Conservation (phyloP, 2,797 vertebrate species). For the Epinephelus coioides region DNA sequence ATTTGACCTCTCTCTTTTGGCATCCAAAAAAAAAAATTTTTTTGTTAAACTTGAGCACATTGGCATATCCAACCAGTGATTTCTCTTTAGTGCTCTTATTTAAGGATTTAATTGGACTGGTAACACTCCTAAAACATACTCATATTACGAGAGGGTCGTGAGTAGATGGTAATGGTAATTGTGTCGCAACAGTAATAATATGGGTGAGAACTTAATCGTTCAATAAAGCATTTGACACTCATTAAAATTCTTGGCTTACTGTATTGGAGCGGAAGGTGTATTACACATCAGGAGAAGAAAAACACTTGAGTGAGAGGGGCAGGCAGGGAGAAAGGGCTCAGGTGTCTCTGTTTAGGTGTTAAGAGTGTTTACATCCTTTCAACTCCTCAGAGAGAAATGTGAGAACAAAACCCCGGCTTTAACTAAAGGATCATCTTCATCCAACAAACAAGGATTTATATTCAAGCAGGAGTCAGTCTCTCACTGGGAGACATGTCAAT, state of each 20-base stretch:
- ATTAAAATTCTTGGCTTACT: slow-evolving; percentile 36
- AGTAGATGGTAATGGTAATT: slow-evolving; percentile 10
- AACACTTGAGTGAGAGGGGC: slow-evolving; percentile 21
- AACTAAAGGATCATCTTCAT: slow-evolving; percentile 25
- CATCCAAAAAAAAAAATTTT: too few species aligned
- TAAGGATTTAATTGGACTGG: background rate
- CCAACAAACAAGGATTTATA: slow-evolving; percentile 45
- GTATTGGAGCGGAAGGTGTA: slow-evolving; percentile 15
- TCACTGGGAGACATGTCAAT: slow-evolving; percentile 42
- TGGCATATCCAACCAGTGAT: background rate
- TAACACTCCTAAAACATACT: slow-evolving; percentile 15
- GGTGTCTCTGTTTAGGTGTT: slow-evolving; percentile 44
- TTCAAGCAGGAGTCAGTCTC: slow-evolving; percentile 34
- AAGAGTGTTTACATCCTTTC: slow-evolving; percentile 58
- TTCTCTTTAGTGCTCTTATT: background rate
- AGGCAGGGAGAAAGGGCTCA: slow-evolving; percentile 28
- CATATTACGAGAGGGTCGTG: background rate
- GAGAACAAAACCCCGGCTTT: slow-evolving; percentile 37
- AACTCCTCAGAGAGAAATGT: slow-evolving; percentile 38
- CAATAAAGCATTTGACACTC: slow-evolving; percentile 18
- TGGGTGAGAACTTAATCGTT: slow-evolving; percentile 8
- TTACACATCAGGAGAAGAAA: slow-evolving; percentile 27
- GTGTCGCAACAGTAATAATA: too few species aligned
- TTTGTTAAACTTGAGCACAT: background rate
- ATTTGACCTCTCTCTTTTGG: background rate